These are phyloP conservation scores for Synodontis membranacea DNA, from an alignment of 2,113 vertebrate genomes.

Conservation along the genomic window DNA sequence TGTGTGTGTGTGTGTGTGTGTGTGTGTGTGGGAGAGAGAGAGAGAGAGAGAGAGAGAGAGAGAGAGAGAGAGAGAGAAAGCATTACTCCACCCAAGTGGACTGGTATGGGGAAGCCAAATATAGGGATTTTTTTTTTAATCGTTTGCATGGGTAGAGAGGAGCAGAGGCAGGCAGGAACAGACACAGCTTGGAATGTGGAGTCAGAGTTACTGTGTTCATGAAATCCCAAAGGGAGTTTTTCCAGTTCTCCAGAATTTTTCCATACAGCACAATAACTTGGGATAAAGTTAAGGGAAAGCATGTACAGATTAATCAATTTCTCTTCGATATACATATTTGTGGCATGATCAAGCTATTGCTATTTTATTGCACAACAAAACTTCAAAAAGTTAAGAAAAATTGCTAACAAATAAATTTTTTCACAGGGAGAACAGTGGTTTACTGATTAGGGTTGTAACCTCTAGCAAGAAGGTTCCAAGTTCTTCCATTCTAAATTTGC, in stretches of 20 bases:
- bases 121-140: slow-evolving; percentile 62
- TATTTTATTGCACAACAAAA: background rate
- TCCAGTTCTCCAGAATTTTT: slow-evolving; percentile 20
- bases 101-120: slow-evolving; percentile 42
- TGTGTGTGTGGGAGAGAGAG: too few relatives aligned
- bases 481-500: too few relatives aligned
- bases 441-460: too few relatives aligned
- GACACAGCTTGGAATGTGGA: slow-evolving; percentile 67
- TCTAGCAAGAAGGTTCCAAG: too few relatives aligned
- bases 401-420: background rate
- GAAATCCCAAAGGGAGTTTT: slow-evolving; percentile 32
- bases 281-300: slow-evolving; percentile 17
- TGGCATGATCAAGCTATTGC: background rate
- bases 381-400: background rate
- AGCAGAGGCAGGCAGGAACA: slow-evolving; percentile 63
- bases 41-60: too few relatives aligned
- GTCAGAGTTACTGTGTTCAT: slow-evolving; percentile 47
- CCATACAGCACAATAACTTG: background rate
- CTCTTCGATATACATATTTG: background rate
- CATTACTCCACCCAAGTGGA: slow-evolving; percentile 51
- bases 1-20: too few relatives aligned
- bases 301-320: background rate
- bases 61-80: too few relatives aligned
- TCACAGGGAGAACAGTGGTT: too few relatives aligned
- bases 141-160: slow-evolving; percentile 51